Base-by-base conservation (phyloP, 2,888 invertebrate genomes). In the Lithophane socia region DNA sequence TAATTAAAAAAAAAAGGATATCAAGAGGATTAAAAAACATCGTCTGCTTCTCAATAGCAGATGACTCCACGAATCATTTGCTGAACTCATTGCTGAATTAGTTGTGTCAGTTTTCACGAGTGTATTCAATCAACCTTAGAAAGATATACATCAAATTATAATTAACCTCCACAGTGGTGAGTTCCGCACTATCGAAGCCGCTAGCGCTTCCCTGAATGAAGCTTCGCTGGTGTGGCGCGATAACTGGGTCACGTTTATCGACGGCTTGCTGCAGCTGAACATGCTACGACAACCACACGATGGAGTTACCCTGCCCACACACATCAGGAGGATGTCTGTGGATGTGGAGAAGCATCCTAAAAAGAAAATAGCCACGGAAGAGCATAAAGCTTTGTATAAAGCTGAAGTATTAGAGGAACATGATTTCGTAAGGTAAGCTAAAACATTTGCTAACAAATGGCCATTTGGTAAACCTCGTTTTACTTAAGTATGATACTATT, bases 241-340 rank as follows among this genome's bases (percentile, higher is more conserved):
- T 76, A 98, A 98, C 92, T 99, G 98, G 98, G 97, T 98, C 0
- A 97, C 98, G 7, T 98, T 98, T 89, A 96, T 99, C 88, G 99
- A 99, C 92, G 97, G 98, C 0, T 97, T 99, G 97, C 94, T 99
- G 44, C 99, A 99, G 94, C 97, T 98, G 79, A 96, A 97, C 69
- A 97, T 98, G 12, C 89, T 98, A 24, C 97, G 97, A 60, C 94
- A 97, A 71, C 96, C 97, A 47, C 95, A 97, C 4, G 96, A 97
- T 65, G 96, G 97, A 1, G 94, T 98, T 1, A 95, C 97, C 64
- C 94, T 98, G 29, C 98, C 98, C 1, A 97, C 97, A 0, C 83
- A 83, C 9, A 90, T 93, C n/a, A 83, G 86, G 18, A 76, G 68
- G 44, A 68, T 93, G 18, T 13, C 49, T 24, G 90, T 93, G 7